Base-by-base conservation (phyloP, 2,797 vertebrate genomes). In the Ctenopoma multispine region DNA sequence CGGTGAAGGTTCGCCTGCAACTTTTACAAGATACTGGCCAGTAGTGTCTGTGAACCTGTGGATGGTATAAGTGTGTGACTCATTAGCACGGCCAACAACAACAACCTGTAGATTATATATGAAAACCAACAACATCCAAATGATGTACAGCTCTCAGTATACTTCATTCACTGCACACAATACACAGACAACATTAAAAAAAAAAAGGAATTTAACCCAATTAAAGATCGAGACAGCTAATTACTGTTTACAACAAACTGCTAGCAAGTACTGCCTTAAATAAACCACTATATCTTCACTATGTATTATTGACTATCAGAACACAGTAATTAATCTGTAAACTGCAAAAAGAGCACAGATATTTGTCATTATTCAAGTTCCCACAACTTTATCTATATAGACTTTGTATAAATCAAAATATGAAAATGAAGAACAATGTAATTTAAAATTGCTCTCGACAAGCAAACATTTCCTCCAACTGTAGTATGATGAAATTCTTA, bases 1-100 rank as follows among this genome's bases (percentile, higher is more conserved):
- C 97, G 0, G 95, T 96, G 89, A 99, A 99, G 1, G 96, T 96
- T 49, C 96, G 93, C 38, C 96, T 92, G 90, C 98, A 99, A 76
- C 97, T 97, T 72, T 98, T 98, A 63, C 98, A 99, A 46, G 97
- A 94, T 12, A 98, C 96, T 0, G 97, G 97, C 90, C 97, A 96
- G 88, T 93, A 97, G 15, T 97, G 97, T 20, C 96, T 95, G 75
- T 99, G 98, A 5, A 99, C 97, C 98, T 99, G 86, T 56, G 13
- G 6, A 21, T 21, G 40, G 49, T 40, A 73, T 49, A 4, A 43
- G 13, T 18, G 20, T 38, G 20, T 66, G 11, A 77, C 18, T 60
- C 1, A 56, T 43, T 14, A 54, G 29, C 13, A 27, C 0, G 55
- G 31, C 31, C 12, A 38, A 43, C 11, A 44, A 27, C 7, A 24